These are phyloP conservation scores for Drosophila ironensis DNA, from an alignment of 1,140 invertebrate species.

Conservation along the genomic window DNA sequence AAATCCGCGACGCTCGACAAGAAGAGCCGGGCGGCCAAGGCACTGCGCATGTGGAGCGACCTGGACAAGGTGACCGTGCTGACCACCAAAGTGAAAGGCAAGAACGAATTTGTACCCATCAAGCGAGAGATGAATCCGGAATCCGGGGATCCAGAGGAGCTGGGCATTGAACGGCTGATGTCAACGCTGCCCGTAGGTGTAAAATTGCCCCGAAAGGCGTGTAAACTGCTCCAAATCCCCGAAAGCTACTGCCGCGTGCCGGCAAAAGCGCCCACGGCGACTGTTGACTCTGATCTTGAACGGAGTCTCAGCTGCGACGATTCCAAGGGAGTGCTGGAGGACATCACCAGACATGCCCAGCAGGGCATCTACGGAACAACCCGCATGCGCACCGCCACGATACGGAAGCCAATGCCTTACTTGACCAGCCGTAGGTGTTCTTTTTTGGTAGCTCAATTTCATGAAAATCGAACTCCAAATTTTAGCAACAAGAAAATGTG, in stretches of 20 bases:
- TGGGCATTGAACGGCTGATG: conserved; percentile 68
- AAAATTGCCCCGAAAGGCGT: conserved; percentile 64
- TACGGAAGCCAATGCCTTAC: conserved; percentile 77
- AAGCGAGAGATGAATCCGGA: conserved; percentile 16
- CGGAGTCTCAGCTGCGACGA: conserved; percentile 25
- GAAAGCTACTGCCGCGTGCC: conserved; percentile 46
- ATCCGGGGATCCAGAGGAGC: conserved; percentile 29
- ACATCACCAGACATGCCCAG: conserved; percentile 50
- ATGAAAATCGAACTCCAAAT: too few species aligned
- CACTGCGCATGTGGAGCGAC: conserved; percentile 51
- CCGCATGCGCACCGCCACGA: conserved; percentile 75
- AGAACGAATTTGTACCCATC: conserved; percentile 53
- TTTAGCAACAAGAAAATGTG: not conserved
- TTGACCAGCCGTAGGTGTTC: conserved; percentile 79
- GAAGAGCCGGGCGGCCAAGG: conserved; percentile 49
- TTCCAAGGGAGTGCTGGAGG: conserved; percentile 31
- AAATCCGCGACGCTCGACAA: conserved; percentile 43
- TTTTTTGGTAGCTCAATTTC: not conserved
- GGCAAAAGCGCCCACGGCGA: conserved; percentile 32
- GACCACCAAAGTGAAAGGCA: conserved; percentile 57
- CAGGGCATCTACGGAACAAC: conserved; percentile 74
- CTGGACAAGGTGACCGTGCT: conserved; percentile 59
- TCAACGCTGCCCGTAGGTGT: conserved; percentile 60
- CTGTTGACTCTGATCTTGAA: conserved; percentile 54
- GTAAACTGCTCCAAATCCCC: conserved; percentile 74